Conservation (phyloP, 2,888 invertebrate genomes). For the Drosophila emarginata region DNA sequence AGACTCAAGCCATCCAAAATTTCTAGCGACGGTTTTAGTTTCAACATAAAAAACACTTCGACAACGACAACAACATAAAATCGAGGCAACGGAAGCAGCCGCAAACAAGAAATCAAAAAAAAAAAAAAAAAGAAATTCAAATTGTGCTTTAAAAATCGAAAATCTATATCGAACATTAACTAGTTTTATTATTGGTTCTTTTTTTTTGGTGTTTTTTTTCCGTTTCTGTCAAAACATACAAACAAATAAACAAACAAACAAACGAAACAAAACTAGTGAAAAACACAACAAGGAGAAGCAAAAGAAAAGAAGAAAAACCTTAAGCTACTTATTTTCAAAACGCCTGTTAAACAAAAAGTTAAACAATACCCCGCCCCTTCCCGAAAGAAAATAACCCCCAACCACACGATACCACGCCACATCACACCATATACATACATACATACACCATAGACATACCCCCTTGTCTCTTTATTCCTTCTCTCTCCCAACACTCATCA, state of each 20-base stretch:
- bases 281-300: conserved; percentile 8
- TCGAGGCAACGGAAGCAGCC: conserved; percentile 30
- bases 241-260: conserved; percentile 41
- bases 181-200: conserved; percentile 8
- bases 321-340: conserved; percentile 63
- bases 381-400: neutral
- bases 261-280: conserved; percentile 30
- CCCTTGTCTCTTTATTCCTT: neutral
- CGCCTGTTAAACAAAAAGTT: conserved; percentile 35
- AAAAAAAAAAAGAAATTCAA: conserved; percentile 43
- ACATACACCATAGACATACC: neutral
- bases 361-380: conserved; percentile 24
- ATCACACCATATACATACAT: too few species aligned
- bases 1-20: conserved; percentile 25
- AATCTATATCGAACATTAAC: conserved; percentile 27
- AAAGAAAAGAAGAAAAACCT: conserved; percentile 42
- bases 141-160: conserved; percentile 19
- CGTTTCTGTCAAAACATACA: conserved; percentile 29
- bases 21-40: conserved; percentile 64
- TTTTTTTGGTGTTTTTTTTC: conserved; percentile 18
- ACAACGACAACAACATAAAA: conserved; percentile 26
- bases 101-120: conserved; percentile 38
- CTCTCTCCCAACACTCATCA: too few species aligned
- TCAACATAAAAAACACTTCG: conserved; percentile 35
- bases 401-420: neutral